Base-by-base conservation (phyloP, 2,888 invertebrate species). In the Plebejus melissa region DNA sequence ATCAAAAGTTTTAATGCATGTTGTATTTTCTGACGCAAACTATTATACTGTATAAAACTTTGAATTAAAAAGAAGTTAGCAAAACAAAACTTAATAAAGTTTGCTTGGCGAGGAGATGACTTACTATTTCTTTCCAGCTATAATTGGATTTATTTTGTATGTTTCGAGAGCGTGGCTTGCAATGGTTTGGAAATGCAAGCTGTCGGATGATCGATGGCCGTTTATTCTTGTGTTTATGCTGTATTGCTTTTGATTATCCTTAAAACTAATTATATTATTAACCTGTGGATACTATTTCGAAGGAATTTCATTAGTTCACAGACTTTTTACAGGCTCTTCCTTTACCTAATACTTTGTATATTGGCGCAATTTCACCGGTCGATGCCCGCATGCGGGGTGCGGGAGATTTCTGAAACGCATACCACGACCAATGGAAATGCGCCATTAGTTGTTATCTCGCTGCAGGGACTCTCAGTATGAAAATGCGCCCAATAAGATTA, bases 111-210 rank as follows among this genome's bases (percentile, higher is more conserved):
- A 28, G 32, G 65, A 36, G 65, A 65, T 65, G 65, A 65, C 65
- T 65, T 65, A 65, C 13, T 65, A 65, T 65, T 36, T 65, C 13
- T 36, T 65, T 65, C 5, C 65, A 65, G 36, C 65, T 65, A 16
- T 65, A 65, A 65, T 65, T 65, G 65, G 65, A 65, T 32, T 65
- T 65, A 32, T 65, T 65, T 65, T 65, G 65, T 36, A 32, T 65
- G 65, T 65, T 32, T 60, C 65, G 16, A 65, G 65, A 65, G 65
- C 65, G 16, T 36, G 65, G 13, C 65, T 65, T 65, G 65, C 32
- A 65, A 32, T 65, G 32, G 65, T 32, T 32, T 32, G 65, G 13
- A 65, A 65, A 65, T 65, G 32, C 13, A 65, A 65, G 13, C 16
- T 65, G 65, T 65, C 32, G 22, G 13, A 32, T 65, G 13, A 36